Conservation (phyloP, 2,888 invertebrate species). For the Alsophila aescularia region DNA sequence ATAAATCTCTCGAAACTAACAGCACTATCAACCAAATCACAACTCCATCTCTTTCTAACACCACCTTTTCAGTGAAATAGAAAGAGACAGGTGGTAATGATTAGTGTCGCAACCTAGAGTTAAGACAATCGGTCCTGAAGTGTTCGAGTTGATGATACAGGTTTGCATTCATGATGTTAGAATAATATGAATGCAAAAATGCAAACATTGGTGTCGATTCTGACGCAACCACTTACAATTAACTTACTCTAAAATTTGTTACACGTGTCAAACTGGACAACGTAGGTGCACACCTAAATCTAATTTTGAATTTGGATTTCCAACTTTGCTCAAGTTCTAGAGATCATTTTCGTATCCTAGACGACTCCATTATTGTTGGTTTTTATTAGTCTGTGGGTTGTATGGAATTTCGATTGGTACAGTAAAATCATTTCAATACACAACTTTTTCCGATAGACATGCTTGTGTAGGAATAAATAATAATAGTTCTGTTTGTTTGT, state of each 20-base stretch:
- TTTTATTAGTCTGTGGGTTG: constrained; percentile 8
- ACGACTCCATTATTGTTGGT: constrained; percentile 20
- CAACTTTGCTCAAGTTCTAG: no score
- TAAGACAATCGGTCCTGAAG: constrained; percentile 1
- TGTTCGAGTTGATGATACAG: constrained; percentile 17
- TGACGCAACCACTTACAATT: no score
- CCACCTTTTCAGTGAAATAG: background rate
- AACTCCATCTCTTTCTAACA: constrained; percentile 14
- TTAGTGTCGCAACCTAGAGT: constrained; percentile 3
- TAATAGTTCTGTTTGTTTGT: no score
- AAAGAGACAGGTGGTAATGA: constrained; percentile 16
- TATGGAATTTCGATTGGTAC: constrained; percentile 1
- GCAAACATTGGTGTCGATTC: no score
- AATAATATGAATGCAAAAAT: constrained; percentile 1
- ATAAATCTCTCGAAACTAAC: constrained; percentile 72
- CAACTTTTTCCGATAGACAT: no score
- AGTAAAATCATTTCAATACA: background rate
- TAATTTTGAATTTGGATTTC: no score
- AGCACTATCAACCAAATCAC: constrained; percentile 20
- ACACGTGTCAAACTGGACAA: no score
- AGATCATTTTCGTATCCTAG: no score
- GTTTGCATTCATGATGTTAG: constrained; percentile 19
- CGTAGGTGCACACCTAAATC: no score
- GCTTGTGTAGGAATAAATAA: no score
- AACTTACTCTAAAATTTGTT: no score